Conservation (phyloP, 2,797 vertebrate genomes). For the Salmo trutta region DNA sequence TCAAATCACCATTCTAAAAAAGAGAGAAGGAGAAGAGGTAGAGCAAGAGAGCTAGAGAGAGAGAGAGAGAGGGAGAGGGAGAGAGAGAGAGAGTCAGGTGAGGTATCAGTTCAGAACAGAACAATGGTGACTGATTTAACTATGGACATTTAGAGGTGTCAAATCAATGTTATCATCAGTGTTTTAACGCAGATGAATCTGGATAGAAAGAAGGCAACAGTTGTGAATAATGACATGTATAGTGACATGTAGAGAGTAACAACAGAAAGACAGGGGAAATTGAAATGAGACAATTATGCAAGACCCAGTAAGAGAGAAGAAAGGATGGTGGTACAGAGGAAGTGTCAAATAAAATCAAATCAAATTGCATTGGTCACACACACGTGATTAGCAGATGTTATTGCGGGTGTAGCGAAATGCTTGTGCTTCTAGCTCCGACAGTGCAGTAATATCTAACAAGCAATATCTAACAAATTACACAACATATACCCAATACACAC, state of each 20-base stretch:
- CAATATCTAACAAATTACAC: too few relatives aligned
- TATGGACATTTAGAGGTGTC: not conserved
- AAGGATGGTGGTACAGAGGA: not conserved
- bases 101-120: not conserved
- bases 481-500: too few relatives aligned
- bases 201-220: not conserved
- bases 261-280: not conserved
- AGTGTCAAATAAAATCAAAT: not conserved
- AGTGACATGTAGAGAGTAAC: slow-evolving; percentile 1
- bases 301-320: not conserved
- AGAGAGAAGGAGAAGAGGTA: not conserved
- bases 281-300: not conserved
- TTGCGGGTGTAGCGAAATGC: too few relatives aligned
- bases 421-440: too few relatives aligned
- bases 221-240: not conserved
- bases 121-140: not conserved
- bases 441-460: too few relatives aligned
- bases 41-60: slow-evolving; percentile 24
- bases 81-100: not conserved
- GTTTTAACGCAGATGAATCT: too few relatives aligned
- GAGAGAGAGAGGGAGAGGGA: not conserved
- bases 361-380: too few relatives aligned
- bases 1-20: slow-evolving; percentile 23
- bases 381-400: too few relatives aligned
- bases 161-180: not conserved